Evolutionary conservation across 30 jellyfish, hydroid and myxozoan genomes (phyloP), one percentile per base, ranked within the genome.

Genomic region (Rhopilema esculentum): DNA sequence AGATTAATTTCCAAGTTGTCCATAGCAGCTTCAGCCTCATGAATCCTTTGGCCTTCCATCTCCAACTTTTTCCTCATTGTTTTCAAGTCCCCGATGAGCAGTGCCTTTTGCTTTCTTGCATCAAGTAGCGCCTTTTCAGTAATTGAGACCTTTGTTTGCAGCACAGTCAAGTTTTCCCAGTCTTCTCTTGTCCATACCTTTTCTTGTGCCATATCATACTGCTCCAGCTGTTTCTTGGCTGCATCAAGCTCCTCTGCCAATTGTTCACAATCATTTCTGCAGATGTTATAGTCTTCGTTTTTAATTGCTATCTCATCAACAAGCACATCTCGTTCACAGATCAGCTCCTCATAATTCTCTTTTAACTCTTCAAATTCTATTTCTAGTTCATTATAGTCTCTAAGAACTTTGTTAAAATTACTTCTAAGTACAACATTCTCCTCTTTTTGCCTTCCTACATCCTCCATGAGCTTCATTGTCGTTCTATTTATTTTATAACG

Each of bases 91-190:
- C 72, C 28, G 9, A 87, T 63, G 7, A 87, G 80, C 68, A 31
- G 86, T 0, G 90, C 73, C 69, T 77, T 77, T 51, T 87, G 96
- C 32, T 79, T 87, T 12, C 96, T 26, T n/a, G 85, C 88, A 51
- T 66, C 96, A 26, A 51, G 72, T 80, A 87, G 72, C 27, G 96
- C 96, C n/a, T 75, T 51, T 27, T 87, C 96, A 26, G 96, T 87
- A 6, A 90, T 28, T 9, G 90, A 29, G 1, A 87, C 28, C 57
- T 57, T 77, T 18, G 90, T 65, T 62, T 69, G 90, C 82, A 87
- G 29, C 9, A 77, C 87, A 49, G 96, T 77, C 96, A 90, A 87
- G n/a, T 87, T 68, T 30, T 87, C 96, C 96, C 96, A 87, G 48
- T 87, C 96, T 7, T 78, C 40, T 27, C 96, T 69, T 1, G 80